These are phyloP conservation scores for Oscheius onirici DNA, from an alignment of 2,888 invertebrate genomes.

Conservation along the genomic window DNA sequence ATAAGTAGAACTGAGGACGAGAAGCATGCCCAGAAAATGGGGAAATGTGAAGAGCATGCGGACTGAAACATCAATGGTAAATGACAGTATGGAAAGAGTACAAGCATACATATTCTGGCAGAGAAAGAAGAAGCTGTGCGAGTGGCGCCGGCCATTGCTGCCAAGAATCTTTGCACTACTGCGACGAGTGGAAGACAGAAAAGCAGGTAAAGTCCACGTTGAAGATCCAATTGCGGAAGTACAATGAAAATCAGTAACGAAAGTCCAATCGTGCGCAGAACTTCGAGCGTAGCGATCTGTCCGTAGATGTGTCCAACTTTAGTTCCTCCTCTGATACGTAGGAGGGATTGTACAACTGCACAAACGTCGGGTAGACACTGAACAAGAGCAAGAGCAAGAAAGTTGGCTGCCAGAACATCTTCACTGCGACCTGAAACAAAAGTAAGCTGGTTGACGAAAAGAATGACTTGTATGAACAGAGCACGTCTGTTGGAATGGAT, in stretches of 20 bases:
- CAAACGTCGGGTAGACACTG: constrained; percentile 63
- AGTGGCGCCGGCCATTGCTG: constrained; percentile 37
- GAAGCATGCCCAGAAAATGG: constrained; percentile 41
- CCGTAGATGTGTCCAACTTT: constrained; percentile 37
- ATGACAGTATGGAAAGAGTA: no score
- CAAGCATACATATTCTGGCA: constrained; percentile 34
- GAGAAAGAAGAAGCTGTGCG: constrained; percentile 38
- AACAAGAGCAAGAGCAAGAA: constrained; percentile 55
- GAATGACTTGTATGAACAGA: neutral
- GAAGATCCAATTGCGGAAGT: constrained; percentile 53
- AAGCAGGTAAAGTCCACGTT: constrained; percentile 39
- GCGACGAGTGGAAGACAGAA: constrained; percentile 47
- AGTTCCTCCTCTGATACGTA: constrained; percentile 43
- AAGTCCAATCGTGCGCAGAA: constrained; percentile 56
- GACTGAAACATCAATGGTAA: constrained; percentile 16
- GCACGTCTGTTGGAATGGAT: constrained; percentile 3
- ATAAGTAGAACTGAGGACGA: constrained; percentile 42
- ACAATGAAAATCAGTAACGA: constrained; percentile 51
- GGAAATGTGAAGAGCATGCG: constrained; percentile 38
- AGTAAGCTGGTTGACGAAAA: neutral
- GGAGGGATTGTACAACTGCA: constrained; percentile 45
- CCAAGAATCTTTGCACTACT: constrained; percentile 40
- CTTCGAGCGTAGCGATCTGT: constrained; percentile 59
- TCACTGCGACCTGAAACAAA: constrained; percentile 44
- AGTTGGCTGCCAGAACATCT: constrained; percentile 48